Evolutionary conservation across 2,888 invertebrate genomes (phyloP).

Genomic region (Lottia gigantea): DNA sequence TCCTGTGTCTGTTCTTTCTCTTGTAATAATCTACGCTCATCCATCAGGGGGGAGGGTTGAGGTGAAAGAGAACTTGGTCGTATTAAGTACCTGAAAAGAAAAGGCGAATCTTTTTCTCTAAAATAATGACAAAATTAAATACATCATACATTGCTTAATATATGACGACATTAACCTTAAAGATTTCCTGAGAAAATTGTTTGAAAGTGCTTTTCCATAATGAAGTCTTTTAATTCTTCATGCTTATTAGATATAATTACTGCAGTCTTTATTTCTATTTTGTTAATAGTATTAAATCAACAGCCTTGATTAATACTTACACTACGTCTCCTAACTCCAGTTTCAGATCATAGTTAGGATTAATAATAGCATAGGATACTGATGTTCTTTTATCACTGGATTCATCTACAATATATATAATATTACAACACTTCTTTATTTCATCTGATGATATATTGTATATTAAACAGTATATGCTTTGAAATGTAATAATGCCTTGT

Average conservation of each 20-base stretch:
- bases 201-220: too few relatives aligned
- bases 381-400: conserved; percentile 93
- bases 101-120: too few relatives aligned
- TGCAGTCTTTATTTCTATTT: too few relatives aligned
- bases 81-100: conserved; percentile 81
- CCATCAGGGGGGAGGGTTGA: conserved; percentile 64
- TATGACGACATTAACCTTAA: too few relatives aligned
- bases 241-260: too few relatives aligned
- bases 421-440: background rate
- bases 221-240: too few relatives aligned
- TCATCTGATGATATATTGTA: too few relatives aligned
- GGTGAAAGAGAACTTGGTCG: conserved; percentile 87
- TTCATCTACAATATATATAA: conserved; percentile 74
- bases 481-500: too few relatives aligned
- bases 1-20: conserved; percentile 27
- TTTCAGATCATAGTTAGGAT: conserved; percentile 96
- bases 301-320: conserved; percentile 77
- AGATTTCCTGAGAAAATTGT: too few relatives aligned
- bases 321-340: conserved; percentile 96
- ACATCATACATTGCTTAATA: conserved; percentile 85
- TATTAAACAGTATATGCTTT: too few relatives aligned
- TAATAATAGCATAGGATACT: conserved; percentile 96
- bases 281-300: too few relatives aligned
- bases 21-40: conserved; percentile 53
- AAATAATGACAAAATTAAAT: conserved; percentile 19